Evolutionary conservation across 2,888 invertebrate species (phyloP).

Genomic region (Matsumyia berberina): DNA sequence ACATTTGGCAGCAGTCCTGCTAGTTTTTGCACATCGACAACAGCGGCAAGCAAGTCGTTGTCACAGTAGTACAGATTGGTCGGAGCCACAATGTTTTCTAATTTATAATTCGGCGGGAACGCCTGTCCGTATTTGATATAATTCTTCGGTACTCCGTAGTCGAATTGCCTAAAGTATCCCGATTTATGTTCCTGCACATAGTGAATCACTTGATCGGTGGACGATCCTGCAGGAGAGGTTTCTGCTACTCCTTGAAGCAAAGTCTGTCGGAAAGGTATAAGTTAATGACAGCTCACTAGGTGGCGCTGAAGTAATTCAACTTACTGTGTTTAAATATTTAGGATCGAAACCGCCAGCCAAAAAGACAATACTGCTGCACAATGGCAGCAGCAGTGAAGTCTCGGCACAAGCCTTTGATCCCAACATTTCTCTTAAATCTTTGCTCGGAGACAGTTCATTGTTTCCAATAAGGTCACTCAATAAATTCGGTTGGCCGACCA

Average conservation of each 20-base stretch:
- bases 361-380: slow-evolving; percentile 80
- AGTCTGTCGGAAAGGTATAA: slow-evolving; percentile 86
- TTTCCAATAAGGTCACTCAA: slow-evolving; percentile 81
- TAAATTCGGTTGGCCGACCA: slow-evolving; percentile 81
- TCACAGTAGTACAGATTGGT: slow-evolving; percentile 88
- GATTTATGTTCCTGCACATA: slow-evolving; percentile 87
- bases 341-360: slow-evolving; percentile 82
- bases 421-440: slow-evolving; percentile 79
- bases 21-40: slow-evolving; percentile 85
- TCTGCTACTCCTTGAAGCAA: slow-evolving; percentile 88
- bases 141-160: slow-evolving; percentile 86
- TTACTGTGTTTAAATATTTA: slow-evolving; percentile 81
- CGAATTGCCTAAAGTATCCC: slow-evolving; percentile 86
- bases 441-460: slow-evolving; percentile 87
- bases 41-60: slow-evolving; percentile 87
- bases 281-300: slow-evolving; percentile 85
- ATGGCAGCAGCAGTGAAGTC: slow-evolving; percentile 80
- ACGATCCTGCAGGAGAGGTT: slow-evolving; percentile 89
- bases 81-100: slow-evolving; percentile 86
- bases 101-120: slow-evolving; percentile 87
- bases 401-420: slow-evolving; percentile 87
- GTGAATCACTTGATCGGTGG: slow-evolving; percentile 89
- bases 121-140: slow-evolving; percentile 85
- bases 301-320: slow-evolving; percentile 80
- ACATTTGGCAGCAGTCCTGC: slow-evolving; percentile 85